Evolutionary conservation across 2,797 vertebrate genomes (phyloP), one percentile per base, ranked within the genome.

Genomic region (Threskiornis aethiopicus): DNA sequence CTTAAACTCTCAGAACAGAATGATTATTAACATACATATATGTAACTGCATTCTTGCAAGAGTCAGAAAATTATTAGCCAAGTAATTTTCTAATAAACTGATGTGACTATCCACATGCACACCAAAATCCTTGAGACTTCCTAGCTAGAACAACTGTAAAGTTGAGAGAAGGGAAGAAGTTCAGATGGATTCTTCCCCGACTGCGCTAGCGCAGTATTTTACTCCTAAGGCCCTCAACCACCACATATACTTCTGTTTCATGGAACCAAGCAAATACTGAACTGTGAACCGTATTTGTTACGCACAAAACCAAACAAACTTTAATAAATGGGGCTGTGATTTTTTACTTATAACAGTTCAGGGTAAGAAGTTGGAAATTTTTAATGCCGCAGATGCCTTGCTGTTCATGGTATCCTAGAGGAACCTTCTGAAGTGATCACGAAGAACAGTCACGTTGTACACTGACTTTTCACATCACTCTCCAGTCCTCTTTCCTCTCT

Each of bases 1-100:
- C 83, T 96, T 93, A 78, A 97, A 85, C 75, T 87, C 66, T 91
- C 59, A 87, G 47, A 72, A 59, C 21, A 86, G 80, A 88, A 59
- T 46, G 6, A 93, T 76, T 97, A 89, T 91, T 92, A 89, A 87
- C 22, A 79, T 65, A 46, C 8, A 83, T 37, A 64, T 7, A 66
- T 5, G 46, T 6, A 84, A 84, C 66, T 93, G 70, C 16, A 52
- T 87, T 96, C 82, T 59, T 64, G 31, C 62, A 26, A 94, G 77
- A 92, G 71, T 67, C 39, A 65, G 77, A 78, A 90, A 97, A 96
- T 66, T 75, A 94, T 16, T 57, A 29, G 78, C 22, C 19, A 75
- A 91, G 42, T 84, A 41, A 81, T 77, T 93, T 75, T 93, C 62
- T 92, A 82, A 51, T 58, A 94, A 57, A 54, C 37, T 70, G 92